Evolutionary conservation across 2,797 vertebrate genomes (phyloP), one percentile per base, ranked within the genome.

Genomic region (Molothrus ater): DNA sequence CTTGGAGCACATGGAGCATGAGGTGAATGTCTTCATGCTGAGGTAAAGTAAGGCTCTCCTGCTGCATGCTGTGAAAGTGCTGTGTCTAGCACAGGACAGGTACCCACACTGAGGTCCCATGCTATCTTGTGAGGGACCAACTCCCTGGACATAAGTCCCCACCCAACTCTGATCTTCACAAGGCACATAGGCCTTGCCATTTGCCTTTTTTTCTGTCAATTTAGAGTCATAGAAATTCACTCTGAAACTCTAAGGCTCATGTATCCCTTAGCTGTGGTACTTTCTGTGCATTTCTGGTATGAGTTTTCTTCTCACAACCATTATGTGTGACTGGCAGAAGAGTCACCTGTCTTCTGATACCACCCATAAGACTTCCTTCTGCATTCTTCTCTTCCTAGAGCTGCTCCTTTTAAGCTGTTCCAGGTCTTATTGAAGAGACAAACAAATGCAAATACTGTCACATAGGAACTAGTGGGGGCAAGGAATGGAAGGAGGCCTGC

Each of bases 401-500:
- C 36, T 8, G 5, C 17, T 79, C 34, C 28, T 85, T 87, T 88
- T 60, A 85, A 85, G 75, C 53, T 53, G 13, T 42, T 71, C 10
- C 51, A 61, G 25, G 25, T 72, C 60, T 87, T 43, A 32, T 0
- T 21, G 59, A 82, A 63, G 64, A 86, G 15, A 59, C n/a, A 82
- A 59, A 89, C 19, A 84, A 81, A 32, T 36, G 40, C 63, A 83
- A 88, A 72, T 36, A 43, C 34, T 5, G 2, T 69, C 59, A 51
- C 9, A 25, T 5, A 75, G 40, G 59, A 59, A 69, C 17, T 21
- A 29, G 10, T 36, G 31, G 9, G 45, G 36, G 11, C 60, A 63
- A 95, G 43, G 80, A 83, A n/a, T 50, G 59, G 61, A 75, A 80
- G 47, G 47, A 36, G 31, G 59, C 28, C 28, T 93, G 38, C 54